These are phyloP conservation scores for Magallana angulata DNA, from an alignment of 1,140 invertebrate genomes.

Conservation along the genomic window DNA sequence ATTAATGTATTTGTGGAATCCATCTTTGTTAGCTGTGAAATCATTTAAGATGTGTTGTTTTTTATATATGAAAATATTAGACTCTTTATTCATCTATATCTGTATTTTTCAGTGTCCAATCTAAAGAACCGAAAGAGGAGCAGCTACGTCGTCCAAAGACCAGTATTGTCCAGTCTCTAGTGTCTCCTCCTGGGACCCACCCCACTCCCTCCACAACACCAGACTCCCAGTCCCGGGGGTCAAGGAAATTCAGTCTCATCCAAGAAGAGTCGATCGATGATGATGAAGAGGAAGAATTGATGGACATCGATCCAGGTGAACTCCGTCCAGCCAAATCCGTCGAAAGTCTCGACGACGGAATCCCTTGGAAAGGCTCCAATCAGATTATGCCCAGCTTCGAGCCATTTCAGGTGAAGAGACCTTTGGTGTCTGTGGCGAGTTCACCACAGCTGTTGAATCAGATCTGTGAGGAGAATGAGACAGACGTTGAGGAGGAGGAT, in stretches of 20 bases:
- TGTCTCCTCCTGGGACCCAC: constrained; percentile 83
- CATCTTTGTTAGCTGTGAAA: too few relatives aligned
- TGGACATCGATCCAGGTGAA: constrained; percentile 63
- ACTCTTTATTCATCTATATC: background rate
- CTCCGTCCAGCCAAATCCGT: constrained; percentile 71
- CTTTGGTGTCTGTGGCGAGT: constrained; percentile 81
- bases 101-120: constrained; percentile 47
- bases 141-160: constrained; percentile 50
- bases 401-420: constrained; percentile 70
- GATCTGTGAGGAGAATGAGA: constrained; percentile 86
- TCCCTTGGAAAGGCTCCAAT: constrained; percentile 69
- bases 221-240: constrained; percentile 13
- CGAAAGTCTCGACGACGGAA: constrained; percentile 70
- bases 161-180: constrained; percentile 80
- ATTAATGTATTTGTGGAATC: too few relatives aligned
- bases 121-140: constrained; percentile 52
- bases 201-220: constrained; percentile 62
- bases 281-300: constrained; percentile 65
- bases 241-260: constrained; percentile 75
- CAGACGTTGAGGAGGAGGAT: constrained; percentile 73
- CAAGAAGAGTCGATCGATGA: constrained; percentile 74
- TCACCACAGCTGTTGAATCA: constrained; percentile 86
- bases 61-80: too few relatives aligned
- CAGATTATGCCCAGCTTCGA: constrained; percentile 12
- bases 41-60: too few relatives aligned